Base-by-base conservation (phyloP, 2,113 vertebrate species). In the Neogobius melanostomus region DNA sequence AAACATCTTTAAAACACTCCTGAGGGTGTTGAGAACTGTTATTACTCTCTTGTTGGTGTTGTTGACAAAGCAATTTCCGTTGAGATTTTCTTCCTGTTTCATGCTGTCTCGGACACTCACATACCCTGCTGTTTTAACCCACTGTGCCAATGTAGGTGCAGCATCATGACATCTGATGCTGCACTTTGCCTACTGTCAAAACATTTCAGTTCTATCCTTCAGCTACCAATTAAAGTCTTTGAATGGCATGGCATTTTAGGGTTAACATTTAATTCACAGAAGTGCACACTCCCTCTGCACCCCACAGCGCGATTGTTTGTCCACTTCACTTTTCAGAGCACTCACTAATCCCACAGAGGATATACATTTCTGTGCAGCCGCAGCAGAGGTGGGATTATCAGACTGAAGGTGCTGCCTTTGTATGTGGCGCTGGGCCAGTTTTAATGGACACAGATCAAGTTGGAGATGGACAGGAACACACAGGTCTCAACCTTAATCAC, bases 321-420 rank as follows among this genome's bases (percentile, higher is more conserved):
- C 8, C 0, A 11, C 16, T 47, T 10, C 9, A 14, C n/a, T 48
- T 8, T 48, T 36, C 28, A 3, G 6, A 6, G n/a, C n/a, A 11
- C 50, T 65, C 72, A 49, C 74, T 65, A 43, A 71, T 60, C 4
- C 71, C 73, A 65, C 59, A 53, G 68, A 69, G 77, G 74, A 69
- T 86, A 81, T 76, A 79, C 75, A 80, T 83, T 61, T 70, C 57
- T 64, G 73, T 74, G 72, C 36, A 46, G 65, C 42, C 57, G 42
- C 46, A 7, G 52, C 69, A 64, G 28, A 0, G 28, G 28, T 36
- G 28, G 66, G 61, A 74, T 74, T 80, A 72, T 68, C 59, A 48
- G 68, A 15, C 56, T 43, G 28, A 42, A 48, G 53, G 56, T 61
- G 65, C 56, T 51, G 59, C 45, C 71, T 79, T 42, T 66, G 71